A percentile compares a stretch with the other conserved stretches of the same genome.
These are phyloP conservation scores for Plagodis dolabraria DNA, from an alignment of 2,888 invertebrate genomes.

Conservation along the genomic window DNA sequence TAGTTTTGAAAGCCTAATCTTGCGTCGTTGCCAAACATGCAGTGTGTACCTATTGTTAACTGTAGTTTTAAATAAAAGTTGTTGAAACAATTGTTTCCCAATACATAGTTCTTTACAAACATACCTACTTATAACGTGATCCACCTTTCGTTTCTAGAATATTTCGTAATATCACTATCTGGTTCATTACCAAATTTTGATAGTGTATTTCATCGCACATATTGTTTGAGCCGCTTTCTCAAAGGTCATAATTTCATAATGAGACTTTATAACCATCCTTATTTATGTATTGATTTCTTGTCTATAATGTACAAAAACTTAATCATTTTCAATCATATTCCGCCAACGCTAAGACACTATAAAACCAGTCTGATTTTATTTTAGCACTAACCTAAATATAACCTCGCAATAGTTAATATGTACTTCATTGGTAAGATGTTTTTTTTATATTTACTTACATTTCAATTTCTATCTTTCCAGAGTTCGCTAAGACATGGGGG, in stretches of 20 bases:
- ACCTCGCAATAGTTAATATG: no score
- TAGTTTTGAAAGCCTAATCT: no score
- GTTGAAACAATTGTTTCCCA: slow-evolving; percentile 55
- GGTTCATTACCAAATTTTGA: not conserved
- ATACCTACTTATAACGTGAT: slow-evolving; percentile 49
- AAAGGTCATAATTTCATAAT: no score
- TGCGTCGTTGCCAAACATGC: slow-evolving; percentile 15
- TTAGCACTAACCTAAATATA: no score
- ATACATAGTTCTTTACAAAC: slow-evolving; percentile 48
- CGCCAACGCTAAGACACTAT: no score
- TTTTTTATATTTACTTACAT: not conserved
- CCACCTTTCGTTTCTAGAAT: slow-evolving; percentile 47
- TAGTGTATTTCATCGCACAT: not conserved
- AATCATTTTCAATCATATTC: no score
- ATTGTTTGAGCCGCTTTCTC: not conserved
- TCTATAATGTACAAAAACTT: no score
- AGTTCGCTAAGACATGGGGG: slow-evolving; percentile 81
- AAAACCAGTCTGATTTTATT: no score
- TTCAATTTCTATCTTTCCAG: slow-evolving; percentile 60
- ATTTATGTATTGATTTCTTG: no score
- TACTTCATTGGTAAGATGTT: no score
- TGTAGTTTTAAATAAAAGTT: slow-evolving; percentile 47
- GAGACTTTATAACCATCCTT: no score
- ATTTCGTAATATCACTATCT: slow-evolving; percentile 57
- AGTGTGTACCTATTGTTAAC: slow-evolving; percentile 54